Conservation (phyloP, 1,140 invertebrate genomes). For the Trinorchestia longiramus region DNA sequence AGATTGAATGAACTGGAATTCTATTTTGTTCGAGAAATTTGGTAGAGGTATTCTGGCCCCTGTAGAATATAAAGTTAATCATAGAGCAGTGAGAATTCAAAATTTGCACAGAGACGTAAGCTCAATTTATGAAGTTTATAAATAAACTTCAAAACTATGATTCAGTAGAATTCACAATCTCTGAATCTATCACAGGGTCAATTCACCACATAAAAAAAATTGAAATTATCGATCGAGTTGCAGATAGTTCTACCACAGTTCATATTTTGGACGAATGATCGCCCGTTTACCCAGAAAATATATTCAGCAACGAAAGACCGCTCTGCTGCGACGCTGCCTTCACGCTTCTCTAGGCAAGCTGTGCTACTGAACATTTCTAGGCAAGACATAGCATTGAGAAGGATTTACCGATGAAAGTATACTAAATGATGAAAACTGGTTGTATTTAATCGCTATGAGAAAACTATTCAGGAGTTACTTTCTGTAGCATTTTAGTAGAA, state of each 20-base stretch:
- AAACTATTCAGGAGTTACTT: too few species aligned
- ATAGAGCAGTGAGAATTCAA: background rate
- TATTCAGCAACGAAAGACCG: too few species aligned
- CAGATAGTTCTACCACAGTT: background rate
- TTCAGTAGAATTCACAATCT: background rate
- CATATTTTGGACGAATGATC: background rate
- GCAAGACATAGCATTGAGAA: too few species aligned
- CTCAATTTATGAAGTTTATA: background rate
- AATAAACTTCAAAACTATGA: background rate
- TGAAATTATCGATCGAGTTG: background rate
- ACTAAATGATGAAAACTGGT: too few species aligned
- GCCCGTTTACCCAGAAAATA: too few species aligned
- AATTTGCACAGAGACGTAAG: background rate
- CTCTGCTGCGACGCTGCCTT: too few species aligned
- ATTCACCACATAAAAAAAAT: background rate
- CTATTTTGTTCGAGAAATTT: background rate
- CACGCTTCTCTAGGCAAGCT: too few species aligned
- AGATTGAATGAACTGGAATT: background rate
- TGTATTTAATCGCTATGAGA: too few species aligned
- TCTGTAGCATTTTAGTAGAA: too few species aligned
- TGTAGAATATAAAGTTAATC: background rate
- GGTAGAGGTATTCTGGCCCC: background rate
- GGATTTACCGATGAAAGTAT: too few species aligned
- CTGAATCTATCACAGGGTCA: background rate
- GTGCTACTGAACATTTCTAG: too few species aligned